Conservation (phyloP, 2,797 vertebrate genomes). For the Phataginus tricuspis region DNA sequence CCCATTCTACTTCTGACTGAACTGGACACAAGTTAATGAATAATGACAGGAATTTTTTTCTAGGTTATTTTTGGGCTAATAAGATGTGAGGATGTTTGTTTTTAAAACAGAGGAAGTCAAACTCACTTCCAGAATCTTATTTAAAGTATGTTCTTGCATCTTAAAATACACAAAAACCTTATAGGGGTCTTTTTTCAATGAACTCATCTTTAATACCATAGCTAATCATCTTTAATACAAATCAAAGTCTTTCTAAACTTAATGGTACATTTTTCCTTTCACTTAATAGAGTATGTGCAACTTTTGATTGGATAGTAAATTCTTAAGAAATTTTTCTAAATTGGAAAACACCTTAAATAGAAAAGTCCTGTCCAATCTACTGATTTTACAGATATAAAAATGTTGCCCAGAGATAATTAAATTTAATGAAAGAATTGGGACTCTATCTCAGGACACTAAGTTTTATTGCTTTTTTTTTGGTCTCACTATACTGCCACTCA, state of each 20-base stretch:
- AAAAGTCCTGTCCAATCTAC: slow-evolving; percentile 2
- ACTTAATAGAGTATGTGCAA: background rate
- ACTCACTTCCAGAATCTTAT: slow-evolving; percentile 55
- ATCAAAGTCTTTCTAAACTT: slow-evolving; percentile 15
- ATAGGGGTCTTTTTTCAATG: background rate
- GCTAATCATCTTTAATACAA: slow-evolving; percentile 21
- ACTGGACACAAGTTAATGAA: slow-evolving; percentile 77
- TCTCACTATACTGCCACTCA: background rate
- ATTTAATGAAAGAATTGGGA: background rate
- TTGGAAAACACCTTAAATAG: slow-evolving; percentile 5
- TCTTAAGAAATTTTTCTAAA: background rate
- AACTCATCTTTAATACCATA: background rate
- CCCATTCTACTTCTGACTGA: slow-evolving; percentile 39
- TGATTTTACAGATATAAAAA: slow-evolving; percentile 22
- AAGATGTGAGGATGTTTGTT: slow-evolving; percentile 66
- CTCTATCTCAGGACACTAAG: background rate
- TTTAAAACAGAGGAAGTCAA: slow-evolving; percentile 58
- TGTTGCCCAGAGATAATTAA: background rate
- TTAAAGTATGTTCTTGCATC: slow-evolving; percentile 38
- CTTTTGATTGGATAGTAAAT: background rate
- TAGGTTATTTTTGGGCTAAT: slow-evolving; percentile 68
- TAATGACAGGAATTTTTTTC: slow-evolving; percentile 72
- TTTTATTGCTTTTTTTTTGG: background rate
- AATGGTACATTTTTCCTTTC: background rate
- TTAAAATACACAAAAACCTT: slow-evolving; percentile 41